phyloP scores from a whole-genome alignment of 2,113 vertebrate genomes.

The Nannospalax galili region DNA sequence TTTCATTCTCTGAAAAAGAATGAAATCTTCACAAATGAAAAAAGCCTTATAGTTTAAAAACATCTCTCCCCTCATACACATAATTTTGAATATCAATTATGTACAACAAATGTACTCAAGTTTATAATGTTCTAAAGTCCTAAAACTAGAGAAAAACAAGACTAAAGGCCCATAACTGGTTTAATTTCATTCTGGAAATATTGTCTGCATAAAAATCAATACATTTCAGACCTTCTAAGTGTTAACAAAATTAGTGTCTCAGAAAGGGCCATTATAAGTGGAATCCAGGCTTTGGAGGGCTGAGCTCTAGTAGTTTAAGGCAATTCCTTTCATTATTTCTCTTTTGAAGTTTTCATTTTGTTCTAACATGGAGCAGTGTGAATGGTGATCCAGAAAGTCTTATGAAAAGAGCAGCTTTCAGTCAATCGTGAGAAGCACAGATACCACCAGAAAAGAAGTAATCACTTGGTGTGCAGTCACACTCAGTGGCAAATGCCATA shows the following conservation, averaged over 20 bases:
- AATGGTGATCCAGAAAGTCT: too few relatives aligned
- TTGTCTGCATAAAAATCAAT: conserved; percentile 53
- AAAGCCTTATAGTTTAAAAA: conserved; percentile 80
- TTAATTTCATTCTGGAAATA: conserved; percentile 73
- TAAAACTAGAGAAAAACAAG: conserved; percentile 74
- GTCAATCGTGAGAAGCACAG: too few relatives aligned
- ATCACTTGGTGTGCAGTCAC: too few relatives aligned
- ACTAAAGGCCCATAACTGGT: conserved; percentile 67
- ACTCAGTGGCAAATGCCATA: too few relatives aligned
- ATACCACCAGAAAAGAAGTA: too few relatives aligned
- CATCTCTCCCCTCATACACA: conserved; percentile 63
- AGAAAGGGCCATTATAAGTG: conserved; percentile 40
- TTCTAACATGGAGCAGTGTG: too few relatives aligned
- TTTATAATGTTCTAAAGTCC: conserved; percentile 68
- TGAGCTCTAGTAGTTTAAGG: conserved; percentile 42
- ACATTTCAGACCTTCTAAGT: conserved; percentile 73
- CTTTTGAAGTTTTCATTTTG: neutral
- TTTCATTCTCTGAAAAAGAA: conserved; percentile 86
- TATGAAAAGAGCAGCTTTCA: too few relatives aligned
- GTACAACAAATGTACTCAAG: conserved; percentile 81
- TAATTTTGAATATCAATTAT: conserved; percentile 73
- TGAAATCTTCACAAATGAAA: conserved; percentile 84
- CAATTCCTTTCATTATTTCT: neutral
- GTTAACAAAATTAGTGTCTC: conserved; percentile 61
- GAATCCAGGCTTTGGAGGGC: neutral